These are phyloP conservation scores for Cyprinodon tularosa DNA, from an alignment of 2,113 vertebrate species.

Conservation along the genomic window DNA sequence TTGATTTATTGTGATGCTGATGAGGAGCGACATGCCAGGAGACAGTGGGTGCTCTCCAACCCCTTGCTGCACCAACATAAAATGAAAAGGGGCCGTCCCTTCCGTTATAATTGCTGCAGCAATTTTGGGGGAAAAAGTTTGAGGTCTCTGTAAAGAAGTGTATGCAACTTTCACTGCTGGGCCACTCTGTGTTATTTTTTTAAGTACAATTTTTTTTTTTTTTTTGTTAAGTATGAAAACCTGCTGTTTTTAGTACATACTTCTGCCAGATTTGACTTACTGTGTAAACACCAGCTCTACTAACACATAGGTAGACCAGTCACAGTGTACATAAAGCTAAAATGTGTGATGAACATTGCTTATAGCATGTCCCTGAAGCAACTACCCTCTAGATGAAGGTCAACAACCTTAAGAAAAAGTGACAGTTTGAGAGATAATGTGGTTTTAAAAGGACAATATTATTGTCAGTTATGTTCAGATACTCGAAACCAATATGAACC, in stretches of 20 bases:
- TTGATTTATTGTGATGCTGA: constrained; percentile 83
- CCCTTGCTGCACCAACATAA: constrained; percentile 75
- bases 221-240: not conserved
- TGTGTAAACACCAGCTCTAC: constrained; percentile 39
- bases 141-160: constrained; percentile 61
- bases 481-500: too few relatives aligned
- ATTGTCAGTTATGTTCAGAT: too few relatives aligned
- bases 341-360: constrained; percentile 11
- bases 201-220: too few relatives aligned
- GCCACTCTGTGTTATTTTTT: constrained; percentile 56
- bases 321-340: constrained; percentile 15
- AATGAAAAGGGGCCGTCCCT: constrained; percentile 70
- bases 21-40: constrained; percentile 78
- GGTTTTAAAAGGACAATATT: too few relatives aligned
- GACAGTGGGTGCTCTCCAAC: constrained; percentile 73
- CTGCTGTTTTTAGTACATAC: constrained; percentile 20
- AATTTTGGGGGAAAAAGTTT: constrained; percentile 68
- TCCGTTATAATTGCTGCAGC: constrained; percentile 76
- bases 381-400: constrained; percentile 3
- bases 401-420: constrained; percentile 11
- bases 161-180: constrained; percentile 59
- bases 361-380: constrained; percentile 5
- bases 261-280: constrained; percentile 28
- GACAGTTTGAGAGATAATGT: not conserved
- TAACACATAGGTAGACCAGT: constrained; percentile 30